Conservation (phyloP, 2,113 vertebrate genomes). For the Elgaria multicarinata region DNA sequence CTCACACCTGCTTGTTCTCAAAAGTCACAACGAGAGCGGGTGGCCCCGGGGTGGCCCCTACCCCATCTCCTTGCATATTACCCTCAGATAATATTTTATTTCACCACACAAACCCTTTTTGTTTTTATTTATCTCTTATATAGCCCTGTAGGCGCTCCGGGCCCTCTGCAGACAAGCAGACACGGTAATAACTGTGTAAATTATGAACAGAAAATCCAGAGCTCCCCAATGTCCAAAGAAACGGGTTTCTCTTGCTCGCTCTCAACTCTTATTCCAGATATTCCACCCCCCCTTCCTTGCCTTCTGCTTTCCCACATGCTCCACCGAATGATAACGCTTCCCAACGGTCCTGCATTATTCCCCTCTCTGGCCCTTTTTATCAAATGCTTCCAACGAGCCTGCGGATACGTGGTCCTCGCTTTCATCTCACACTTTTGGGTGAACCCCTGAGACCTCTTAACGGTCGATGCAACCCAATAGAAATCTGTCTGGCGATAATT, state of each 20-base stretch:
- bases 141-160: constrained; percentile 46
- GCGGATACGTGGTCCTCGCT: not conserved
- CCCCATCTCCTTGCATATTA: constrained; percentile 42
- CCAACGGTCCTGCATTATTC: fast-evolving
- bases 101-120: constrained; percentile 50
- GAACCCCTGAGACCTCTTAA: not conserved
- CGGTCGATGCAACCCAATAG: not conserved
- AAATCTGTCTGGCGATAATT: fast-evolving
- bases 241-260: not conserved
- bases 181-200: constrained; percentile 5
- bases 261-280: not conserved
- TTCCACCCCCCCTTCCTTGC: not conserved
- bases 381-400: not conserved
- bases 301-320: not conserved
- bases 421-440: not conserved
- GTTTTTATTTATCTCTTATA: constrained; percentile 52
- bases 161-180: constrained; percentile 32
- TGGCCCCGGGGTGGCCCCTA: not conserved
- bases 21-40: fast-evolving
- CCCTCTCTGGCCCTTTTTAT: not conserved
- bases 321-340: not conserved
- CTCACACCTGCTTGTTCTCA: not conserved
- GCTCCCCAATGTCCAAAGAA: not conserved
- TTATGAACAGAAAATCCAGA: not conserved
- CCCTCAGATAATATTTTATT: constrained; percentile 49